phyloP scores from a whole-genome alignment of 2,888 invertebrate genomes.

The Cephus spinipes region DNA sequence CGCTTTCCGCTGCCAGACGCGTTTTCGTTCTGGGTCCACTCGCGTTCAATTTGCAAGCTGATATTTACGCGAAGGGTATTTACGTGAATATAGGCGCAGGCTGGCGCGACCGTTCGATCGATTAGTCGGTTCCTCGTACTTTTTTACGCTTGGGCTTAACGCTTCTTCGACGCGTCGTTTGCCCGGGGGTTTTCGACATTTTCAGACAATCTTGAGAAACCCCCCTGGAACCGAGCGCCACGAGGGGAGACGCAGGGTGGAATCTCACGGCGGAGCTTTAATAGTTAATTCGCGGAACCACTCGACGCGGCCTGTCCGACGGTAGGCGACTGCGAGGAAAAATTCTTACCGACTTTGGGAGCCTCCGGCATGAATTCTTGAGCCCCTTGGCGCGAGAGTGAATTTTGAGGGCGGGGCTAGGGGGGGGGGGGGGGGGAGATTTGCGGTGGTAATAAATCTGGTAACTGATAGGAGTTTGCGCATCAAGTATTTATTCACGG shows the following conservation, averaged over 20 bases:
- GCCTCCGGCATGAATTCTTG: constrained; percentile 4
- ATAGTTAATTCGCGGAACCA: background rate
- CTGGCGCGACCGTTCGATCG: too few relatives aligned
- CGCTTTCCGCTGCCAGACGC: constrained; percentile 44
- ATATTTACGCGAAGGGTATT: too few relatives aligned
- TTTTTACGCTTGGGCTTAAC: too few relatives aligned
- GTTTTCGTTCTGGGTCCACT: constrained; percentile 26
- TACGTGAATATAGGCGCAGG: too few relatives aligned
- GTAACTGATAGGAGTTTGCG: background rate
- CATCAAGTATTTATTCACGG: background rate
- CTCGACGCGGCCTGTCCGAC: background rate
- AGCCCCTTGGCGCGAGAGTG: background rate
- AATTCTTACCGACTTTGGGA: background rate
- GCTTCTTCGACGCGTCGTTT: too few relatives aligned
- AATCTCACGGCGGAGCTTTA: background rate
- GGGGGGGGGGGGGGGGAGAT: background rate
- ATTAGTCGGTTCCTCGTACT: too few relatives aligned
- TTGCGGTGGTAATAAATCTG: background rate
- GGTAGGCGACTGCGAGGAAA: background rate
- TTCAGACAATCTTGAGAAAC: too few relatives aligned
- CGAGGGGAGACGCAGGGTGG: too few relatives aligned
- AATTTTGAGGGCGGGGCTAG: background rate
- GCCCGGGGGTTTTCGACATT: too few relatives aligned
- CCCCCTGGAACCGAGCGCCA: too few relatives aligned
- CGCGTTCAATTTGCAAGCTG: too few relatives aligned